Evolutionary conservation across 2,797 vertebrate genomes (phyloP).

Genomic region (Takifugu ocellatus): DNA sequence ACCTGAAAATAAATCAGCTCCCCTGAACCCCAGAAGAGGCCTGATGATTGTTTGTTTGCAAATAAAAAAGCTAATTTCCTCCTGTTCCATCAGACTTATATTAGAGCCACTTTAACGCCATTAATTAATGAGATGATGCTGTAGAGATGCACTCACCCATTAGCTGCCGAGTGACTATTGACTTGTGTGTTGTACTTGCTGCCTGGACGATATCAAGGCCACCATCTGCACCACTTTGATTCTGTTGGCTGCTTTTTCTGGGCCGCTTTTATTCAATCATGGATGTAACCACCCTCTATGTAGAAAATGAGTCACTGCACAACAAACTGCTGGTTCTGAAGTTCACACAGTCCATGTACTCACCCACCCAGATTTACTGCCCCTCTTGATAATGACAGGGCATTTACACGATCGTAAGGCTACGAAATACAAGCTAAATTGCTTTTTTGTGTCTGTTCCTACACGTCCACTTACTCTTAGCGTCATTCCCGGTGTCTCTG

Average conservation of each 20-base stretch:
- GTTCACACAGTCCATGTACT: constrained; percentile 14
- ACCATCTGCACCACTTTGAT: constrained; percentile 17
- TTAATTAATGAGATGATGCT: constrained; percentile 54
- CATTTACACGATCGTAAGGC: constrained; percentile 6
- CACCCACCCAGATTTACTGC: constrained; percentile 26
- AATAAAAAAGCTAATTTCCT: not conserved
- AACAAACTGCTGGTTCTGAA: constrained; percentile 16
- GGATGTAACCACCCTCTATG: constrained; percentile 23
- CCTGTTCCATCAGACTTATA: constrained; percentile 5
- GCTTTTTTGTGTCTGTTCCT: constrained; percentile 18
- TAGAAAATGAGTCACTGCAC: constrained; percentile 36
- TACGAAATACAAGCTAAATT: constrained; percentile 24
- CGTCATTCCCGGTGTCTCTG: constrained; percentile 13
- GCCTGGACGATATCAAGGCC: constrained; percentile 50
- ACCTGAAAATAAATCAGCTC: constrained; percentile 2
- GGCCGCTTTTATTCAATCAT: constrained; percentile 29
- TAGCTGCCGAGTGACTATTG: constrained; percentile 37
- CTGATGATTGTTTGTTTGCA: constrained; percentile 26
- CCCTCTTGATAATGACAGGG: constrained; percentile 25
- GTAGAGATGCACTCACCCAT: constrained; percentile 40
- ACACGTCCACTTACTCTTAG: constrained; percentile 3
- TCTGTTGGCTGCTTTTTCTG: constrained; percentile 19
- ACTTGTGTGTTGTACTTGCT: constrained; percentile 23
- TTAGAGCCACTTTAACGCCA: constrained; percentile 42
- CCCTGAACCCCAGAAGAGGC: not conserved